Conservation (phyloP, 1,140 invertebrate genomes). For the Hyposmocoma kahamanoa region DNA sequence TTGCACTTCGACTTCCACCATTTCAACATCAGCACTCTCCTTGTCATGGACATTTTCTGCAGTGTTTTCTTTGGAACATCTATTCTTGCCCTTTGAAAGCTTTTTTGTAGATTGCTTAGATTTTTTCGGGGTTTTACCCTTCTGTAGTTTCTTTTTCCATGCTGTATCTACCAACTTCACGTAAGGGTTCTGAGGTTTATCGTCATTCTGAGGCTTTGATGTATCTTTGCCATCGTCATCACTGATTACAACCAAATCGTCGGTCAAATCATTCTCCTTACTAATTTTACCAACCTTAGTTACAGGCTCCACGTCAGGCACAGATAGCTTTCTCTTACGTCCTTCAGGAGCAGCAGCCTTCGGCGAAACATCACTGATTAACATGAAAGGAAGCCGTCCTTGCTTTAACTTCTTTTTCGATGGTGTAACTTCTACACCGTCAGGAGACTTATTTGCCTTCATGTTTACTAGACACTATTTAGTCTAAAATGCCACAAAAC, state of each 20-base stretch:
- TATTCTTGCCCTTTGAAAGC: conserved; percentile 12
- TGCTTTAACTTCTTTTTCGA: conserved; percentile 65
- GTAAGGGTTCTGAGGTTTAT: conserved; percentile 42
- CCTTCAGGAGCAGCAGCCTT: conserved; percentile 32
- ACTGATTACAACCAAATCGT: conserved; percentile 48
- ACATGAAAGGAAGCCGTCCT: conserved; percentile 58
- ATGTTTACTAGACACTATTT: conserved; percentile 23
- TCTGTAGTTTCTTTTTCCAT: conserved; percentile 53
- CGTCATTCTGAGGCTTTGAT: conserved; percentile 14
- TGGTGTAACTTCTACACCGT: conserved; percentile 47
- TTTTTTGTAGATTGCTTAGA: conserved; percentile 17
- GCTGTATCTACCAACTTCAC: conserved; percentile 56
- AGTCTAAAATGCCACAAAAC: conserved; percentile 6
- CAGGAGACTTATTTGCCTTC: conserved; percentile 55
- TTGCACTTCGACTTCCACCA: conserved; percentile 29
- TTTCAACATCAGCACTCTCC: conserved; percentile 11
- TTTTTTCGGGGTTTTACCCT: conserved; percentile 40
- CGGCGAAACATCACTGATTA: conserved; percentile 51
- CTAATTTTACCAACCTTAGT: conserved; percentile 54
- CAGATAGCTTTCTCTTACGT: conserved; percentile 56
- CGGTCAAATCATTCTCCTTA: conserved; percentile 39
- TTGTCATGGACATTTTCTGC: conserved; percentile 8
- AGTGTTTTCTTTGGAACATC: conserved; percentile 5
- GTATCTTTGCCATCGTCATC: conserved; percentile 50
- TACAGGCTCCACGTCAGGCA: conserved; percentile 32